Conservation (phyloP, 2,888 invertebrate species). For the Coleophora flavipennella region DNA sequence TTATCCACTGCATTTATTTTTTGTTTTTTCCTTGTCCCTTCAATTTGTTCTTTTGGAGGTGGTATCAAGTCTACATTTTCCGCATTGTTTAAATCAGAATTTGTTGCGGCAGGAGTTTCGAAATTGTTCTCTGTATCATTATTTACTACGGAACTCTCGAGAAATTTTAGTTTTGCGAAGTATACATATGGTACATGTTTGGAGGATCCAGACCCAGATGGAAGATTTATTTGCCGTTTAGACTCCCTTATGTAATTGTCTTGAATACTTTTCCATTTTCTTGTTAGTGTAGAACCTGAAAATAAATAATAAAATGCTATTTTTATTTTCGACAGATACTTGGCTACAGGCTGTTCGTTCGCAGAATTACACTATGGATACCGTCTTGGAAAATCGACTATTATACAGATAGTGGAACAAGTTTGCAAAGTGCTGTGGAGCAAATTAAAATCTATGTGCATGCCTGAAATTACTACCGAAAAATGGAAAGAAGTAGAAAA, state of each 20-base stretch:
- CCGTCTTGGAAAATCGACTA: conserved; percentile 11
- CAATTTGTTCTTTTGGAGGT: conserved; percentile 4
- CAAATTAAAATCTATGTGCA: too few relatives aligned
- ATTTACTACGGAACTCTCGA: conserved; percentile 4
- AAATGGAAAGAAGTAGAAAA: too few relatives aligned
- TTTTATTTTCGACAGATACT: conserved; percentile 9
- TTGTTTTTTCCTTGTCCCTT: conserved; percentile 3
- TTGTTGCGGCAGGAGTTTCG: conserved; percentile 5
- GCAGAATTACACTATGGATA: conserved; percentile 10
- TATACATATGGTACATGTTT: conserved; percentile 6
- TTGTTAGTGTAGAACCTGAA: conserved; percentile 8
- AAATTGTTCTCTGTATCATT: conserved; percentile 4
- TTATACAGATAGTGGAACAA: conserved; percentile 8
- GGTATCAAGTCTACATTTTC: conserved; percentile 2
- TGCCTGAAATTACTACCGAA: conserved; percentile 2
- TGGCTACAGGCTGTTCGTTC: conserved; percentile 9
- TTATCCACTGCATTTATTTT: conserved; percentile 5
- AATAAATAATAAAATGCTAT: conserved; percentile 7
- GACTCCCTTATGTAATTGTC: conserved; percentile 5
- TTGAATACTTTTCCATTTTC: conserved; percentile 11
- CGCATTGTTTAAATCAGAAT: conserved; percentile 5
- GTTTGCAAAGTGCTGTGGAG: too few relatives aligned
- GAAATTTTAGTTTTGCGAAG: conserved; percentile 6
- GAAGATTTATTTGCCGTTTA: conserved; percentile 3
- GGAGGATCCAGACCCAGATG: conserved; percentile 6